phyloP scores from a whole-genome alignment of 2,113 vertebrate genomes.

The Anser brachyrhynchus region DNA sequence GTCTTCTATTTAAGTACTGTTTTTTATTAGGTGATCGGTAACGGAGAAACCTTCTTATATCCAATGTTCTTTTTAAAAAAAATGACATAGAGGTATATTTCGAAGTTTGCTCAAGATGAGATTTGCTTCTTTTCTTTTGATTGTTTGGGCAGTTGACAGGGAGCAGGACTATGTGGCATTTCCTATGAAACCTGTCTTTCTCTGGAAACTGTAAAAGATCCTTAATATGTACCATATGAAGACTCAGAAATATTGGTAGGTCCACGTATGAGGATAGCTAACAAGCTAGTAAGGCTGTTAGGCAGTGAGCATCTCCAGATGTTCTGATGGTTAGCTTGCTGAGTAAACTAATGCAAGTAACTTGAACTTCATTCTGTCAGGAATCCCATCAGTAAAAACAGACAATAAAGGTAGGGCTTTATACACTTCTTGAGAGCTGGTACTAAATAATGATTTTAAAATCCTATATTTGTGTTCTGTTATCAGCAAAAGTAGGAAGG shows the following conservation, averaged over 20 bases:
- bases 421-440: not conserved
- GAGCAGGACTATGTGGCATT: not conserved
- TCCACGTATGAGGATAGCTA: not conserved
- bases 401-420: not conserved
- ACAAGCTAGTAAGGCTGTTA: not conserved
- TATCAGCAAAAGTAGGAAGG: not conserved
- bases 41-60: not conserved
- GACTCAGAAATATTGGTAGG: not conserved
- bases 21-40: not conserved
- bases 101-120: conserved; percentile 22
- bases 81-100: conserved; percentile 41
- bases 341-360: not conserved
- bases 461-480: not conserved
- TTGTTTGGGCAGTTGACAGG: not conserved
- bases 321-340: not conserved
- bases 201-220: not conserved
- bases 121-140: conserved; percentile 48
- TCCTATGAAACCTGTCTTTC: conserved; percentile 5
- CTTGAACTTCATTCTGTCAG: not conserved
- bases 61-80: not conserved
- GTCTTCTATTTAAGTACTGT: not conserved
- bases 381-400: not conserved
- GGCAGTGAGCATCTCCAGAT: not conserved
- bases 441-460: not conserved
- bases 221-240: not conserved